Evolutionary conservation across 2,888 invertebrate genomes (phyloP).

Genomic region (Disparrhopalites patrizii): DNA sequence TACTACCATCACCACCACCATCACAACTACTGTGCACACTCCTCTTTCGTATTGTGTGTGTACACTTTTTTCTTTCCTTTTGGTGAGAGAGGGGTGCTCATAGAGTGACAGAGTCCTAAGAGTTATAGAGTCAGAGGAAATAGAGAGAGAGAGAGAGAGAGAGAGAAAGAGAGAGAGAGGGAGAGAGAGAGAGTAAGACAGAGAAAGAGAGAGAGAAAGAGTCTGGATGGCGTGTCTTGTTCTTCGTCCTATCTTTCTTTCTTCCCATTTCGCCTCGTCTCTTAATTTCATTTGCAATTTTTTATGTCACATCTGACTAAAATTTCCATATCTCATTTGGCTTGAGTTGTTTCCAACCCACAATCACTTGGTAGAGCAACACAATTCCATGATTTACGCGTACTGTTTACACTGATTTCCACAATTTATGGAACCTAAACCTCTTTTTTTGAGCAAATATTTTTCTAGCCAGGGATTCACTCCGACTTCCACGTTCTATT

Average conservation of each 20-base stretch:
- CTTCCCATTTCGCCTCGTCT: constrained; percentile 2
- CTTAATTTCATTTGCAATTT: constrained; percentile 15
- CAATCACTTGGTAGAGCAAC: too few species aligned
- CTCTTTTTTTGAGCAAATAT: not conserved
- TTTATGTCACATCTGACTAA: constrained; percentile 9
- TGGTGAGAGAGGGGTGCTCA: too few species aligned
- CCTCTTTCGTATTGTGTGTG: too few species aligned
- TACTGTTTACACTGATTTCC: not conserved
- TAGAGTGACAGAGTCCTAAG: too few species aligned
- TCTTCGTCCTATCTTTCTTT: not conserved
- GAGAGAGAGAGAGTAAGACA: too few species aligned
- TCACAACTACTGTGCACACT: too few species aligned
- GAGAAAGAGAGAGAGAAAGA: too few species aligned
- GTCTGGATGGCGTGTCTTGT: too few species aligned
- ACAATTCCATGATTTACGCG: not conserved
- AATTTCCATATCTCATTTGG: constrained; percentile 15
- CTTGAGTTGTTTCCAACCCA: not conserved
- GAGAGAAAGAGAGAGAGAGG: too few species aligned
- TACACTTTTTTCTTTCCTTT: not conserved
- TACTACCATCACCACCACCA: not conserved
- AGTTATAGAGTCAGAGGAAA: too few species aligned
- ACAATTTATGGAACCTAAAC: not conserved
- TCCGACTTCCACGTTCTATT: not conserved
- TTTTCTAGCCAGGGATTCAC: not conserved
- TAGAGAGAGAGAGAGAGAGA: too few species aligned